Percentiles rank a stretch among this genome's conserved stretches.
Evolutionary conservation across 2,797 vertebrate genomes (phyloP).

Genomic region (Pteropus rufus): DNA sequence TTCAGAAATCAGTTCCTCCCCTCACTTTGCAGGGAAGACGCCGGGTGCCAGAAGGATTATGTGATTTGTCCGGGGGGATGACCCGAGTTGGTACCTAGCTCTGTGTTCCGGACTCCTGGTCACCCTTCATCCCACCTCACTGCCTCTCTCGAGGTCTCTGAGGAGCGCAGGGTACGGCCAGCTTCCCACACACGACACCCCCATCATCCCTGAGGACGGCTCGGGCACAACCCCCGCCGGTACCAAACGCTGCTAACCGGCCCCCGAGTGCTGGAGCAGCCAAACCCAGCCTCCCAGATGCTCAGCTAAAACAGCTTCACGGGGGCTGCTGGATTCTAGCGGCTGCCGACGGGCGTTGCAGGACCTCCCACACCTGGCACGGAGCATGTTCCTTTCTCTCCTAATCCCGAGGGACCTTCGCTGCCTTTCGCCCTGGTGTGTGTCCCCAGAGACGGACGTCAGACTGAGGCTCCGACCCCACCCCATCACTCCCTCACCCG

Average conservation of each 20-base stretch:
- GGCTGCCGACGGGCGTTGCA: rapidly evolving
- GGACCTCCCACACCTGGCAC: not conserved
- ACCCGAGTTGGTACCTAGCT: not conserved
- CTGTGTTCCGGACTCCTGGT: not conserved
- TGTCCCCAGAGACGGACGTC: not conserved
- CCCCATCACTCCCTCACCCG: not conserved
- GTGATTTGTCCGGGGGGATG: not conserved
- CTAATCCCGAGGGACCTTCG: rapidly evolving
- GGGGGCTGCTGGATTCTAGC: not conserved
- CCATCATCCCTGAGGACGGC: not conserved
- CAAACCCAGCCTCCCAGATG: not conserved
- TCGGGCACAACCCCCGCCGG: not conserved
- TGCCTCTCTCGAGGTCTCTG: not conserved
- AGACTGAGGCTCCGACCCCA: not conserved
- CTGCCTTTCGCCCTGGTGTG: not conserved
- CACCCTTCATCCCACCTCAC: not conserved
- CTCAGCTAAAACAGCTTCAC: not conserved
- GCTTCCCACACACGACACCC: not conserved
- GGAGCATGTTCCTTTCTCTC: not conserved
- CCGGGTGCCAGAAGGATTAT: not conserved
- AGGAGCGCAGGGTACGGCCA: not conserved
- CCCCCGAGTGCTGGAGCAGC: rapidly evolving
- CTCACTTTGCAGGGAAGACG: not conserved
- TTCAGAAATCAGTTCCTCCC: not conserved
- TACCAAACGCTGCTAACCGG: rapidly evolving